Conservation (phyloP, 2,888 invertebrate species). For the Acanthosepion lycidas region DNA sequence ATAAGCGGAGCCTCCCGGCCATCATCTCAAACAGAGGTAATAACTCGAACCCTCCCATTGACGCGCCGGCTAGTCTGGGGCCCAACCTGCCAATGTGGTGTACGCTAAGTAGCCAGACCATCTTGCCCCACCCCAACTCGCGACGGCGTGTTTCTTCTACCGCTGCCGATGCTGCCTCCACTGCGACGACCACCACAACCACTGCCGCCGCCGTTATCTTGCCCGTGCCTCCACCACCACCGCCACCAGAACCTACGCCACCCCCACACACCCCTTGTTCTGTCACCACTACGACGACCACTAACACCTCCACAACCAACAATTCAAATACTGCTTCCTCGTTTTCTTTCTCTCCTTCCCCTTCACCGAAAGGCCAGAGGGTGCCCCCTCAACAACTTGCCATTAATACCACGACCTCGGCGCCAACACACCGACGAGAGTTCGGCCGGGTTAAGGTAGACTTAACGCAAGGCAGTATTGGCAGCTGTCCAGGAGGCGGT, state of each 20-base stretch:
- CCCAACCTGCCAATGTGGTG: slow-evolving; percentile 42
- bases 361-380: not conserved
- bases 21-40: not conserved
- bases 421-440: not conserved
- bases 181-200: not conserved
- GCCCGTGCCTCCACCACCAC: not conserved
- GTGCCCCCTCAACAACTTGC: not conserved
- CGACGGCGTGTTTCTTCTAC: not conserved
- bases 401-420: not conserved
- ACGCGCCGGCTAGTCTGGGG: not conserved
- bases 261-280: not conserved
- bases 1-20: slow-evolving; percentile 35
- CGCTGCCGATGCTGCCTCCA: not conserved
- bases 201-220: not conserved
- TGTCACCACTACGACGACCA: not conserved
- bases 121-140: slow-evolving; percentile 38
- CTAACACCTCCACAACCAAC: not conserved
- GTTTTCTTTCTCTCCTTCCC: not conserved
- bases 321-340: not conserved
- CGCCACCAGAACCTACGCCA: not conserved
- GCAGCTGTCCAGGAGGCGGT: not conserved
- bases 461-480: not conserved
- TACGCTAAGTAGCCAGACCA: slow-evolving; percentile 40
- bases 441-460: not conserved
- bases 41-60: not conserved